Base-by-base conservation (phyloP, 2,888 invertebrate species). In the Lithophane ornitopus region DNA sequence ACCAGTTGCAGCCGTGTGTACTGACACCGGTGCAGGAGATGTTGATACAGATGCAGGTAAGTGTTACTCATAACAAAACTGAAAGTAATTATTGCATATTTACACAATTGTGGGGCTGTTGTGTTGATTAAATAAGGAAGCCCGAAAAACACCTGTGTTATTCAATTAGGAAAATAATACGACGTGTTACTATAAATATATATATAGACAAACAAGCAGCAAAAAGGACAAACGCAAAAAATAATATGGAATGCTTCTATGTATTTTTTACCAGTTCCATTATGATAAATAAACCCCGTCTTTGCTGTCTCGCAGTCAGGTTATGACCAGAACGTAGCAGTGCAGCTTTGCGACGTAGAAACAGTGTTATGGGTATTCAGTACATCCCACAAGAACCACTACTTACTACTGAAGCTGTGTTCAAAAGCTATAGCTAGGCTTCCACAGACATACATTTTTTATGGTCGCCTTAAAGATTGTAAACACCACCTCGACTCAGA, bases 21-120 rank as follows among this genome's bases (percentile, higher is more conserved):
- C 89, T 97, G 67, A 92, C 97, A n/a, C 96, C 97, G 2, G 95
- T 97, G 52, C 97, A 97, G 85, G 95, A 96, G 86, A 96, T 97
- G 96, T 90, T 96, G 80, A 96, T 97, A 86, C 97, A 97, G 88
- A 93, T 97, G 93, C 97, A 97, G 97, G 97, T 97, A 80, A 90
- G 89, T 73, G 19, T 68, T 52, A 22, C 26, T n/a, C n/a, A n/a
- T 12, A 22, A 11, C 1, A 19, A 44, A 41, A 59, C 19, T 71
- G 19, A 52, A 19, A 49, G 19, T 52, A 54, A 34, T 52, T 56
- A n/a, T 63, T 73, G 16, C 3, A 58, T 58, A 49, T 62, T 76
- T 46, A 28, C 3, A 52, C 19, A 76, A 7, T 22, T 65, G n/a
- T 54, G 14, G n/a, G 26, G 2, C 16, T 9, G 8, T 56, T 39